These are phyloP conservation scores for Bellardia pandia DNA, from an alignment of 2,888 invertebrate genomes.

Conservation along the genomic window DNA sequence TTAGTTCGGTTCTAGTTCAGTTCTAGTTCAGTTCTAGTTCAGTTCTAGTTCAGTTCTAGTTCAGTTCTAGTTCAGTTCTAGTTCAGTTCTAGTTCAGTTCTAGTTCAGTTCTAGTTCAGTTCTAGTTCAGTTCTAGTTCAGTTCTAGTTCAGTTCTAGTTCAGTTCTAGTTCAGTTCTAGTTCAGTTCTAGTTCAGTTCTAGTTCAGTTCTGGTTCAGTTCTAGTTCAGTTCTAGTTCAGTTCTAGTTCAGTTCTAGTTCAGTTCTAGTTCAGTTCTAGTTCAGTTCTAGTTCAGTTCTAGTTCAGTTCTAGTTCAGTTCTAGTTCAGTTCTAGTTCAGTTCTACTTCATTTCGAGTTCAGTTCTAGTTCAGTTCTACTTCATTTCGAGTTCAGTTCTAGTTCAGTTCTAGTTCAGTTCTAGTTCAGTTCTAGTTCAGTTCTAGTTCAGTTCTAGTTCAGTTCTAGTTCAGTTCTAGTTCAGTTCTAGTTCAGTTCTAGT, in stretches of 20 bases:
- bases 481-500: too few relatives aligned
- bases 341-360: not conserved
- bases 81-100: not conserved
- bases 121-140: not conserved
- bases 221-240: too few relatives aligned
- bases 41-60: not conserved
- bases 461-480: not conserved
- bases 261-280: too few relatives aligned
- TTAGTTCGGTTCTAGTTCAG: not conserved
- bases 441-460: not conserved
- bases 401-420: slow-evolving; percentile 1
- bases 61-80: not conserved
- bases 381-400: not conserved
- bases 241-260: too few relatives aligned
- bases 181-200: not conserved
- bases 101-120: too few relatives aligned
- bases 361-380: not conserved
- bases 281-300: not conserved
- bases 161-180: not conserved
- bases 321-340: slow-evolving; percentile 1
- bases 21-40: slow-evolving; percentile 1
- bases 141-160: not conserved
- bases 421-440: not conserved
- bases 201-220: too few relatives aligned
- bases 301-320: slow-evolving; percentile 1